Conservation (phyloP, 1,140 invertebrate species). For the Drosophila pallidifrons region DNA sequence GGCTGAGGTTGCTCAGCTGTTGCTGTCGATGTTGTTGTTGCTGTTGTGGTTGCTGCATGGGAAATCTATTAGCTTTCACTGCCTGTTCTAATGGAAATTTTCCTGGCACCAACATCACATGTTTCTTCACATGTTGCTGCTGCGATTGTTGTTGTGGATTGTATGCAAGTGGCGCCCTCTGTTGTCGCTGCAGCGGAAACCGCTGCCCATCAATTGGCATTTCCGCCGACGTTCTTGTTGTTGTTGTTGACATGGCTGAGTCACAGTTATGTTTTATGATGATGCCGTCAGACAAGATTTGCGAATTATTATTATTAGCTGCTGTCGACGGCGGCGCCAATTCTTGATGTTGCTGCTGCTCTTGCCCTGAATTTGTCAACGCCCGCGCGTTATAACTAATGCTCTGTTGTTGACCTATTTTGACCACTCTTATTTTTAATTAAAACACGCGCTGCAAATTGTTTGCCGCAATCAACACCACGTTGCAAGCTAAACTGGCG, state of each 20-base stretch:
- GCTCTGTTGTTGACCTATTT: conserved; percentile 72
- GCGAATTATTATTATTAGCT: conserved; percentile 64
- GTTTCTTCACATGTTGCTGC: not conserved
- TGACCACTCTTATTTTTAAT: not conserved
- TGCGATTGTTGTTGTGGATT: conserved; percentile 3
- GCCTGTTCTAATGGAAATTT: conserved; percentile 24
- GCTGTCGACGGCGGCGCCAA: conserved; percentile 44
- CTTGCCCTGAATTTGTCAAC: conserved; percentile 28
- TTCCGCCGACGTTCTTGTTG: conserved; percentile 49
- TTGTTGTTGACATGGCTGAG: conserved; percentile 55
- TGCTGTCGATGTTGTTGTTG: no score
- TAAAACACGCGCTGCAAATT: conserved; percentile 33
- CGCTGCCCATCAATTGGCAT: conserved; percentile 45
- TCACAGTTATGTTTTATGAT: conserved; percentile 56
- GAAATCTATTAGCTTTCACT: conserved; percentile 8
- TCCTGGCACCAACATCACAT: not conserved
- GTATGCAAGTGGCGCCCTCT: conserved; percentile 6
- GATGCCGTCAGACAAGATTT: conserved; percentile 37
- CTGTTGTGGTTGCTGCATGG: conserved; percentile 13
- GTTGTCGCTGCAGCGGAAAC: conserved; percentile 45
- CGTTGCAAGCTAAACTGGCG: conserved; percentile 68
- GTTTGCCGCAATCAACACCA: conserved; percentile 66
- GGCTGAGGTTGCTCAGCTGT: not conserved
- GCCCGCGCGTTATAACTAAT: conserved; percentile 18
- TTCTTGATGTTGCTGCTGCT: conserved; percentile 9